Evolutionary conservation across 2,113 vertebrate species (phyloP).

Genomic region (Apus apus): DNA sequence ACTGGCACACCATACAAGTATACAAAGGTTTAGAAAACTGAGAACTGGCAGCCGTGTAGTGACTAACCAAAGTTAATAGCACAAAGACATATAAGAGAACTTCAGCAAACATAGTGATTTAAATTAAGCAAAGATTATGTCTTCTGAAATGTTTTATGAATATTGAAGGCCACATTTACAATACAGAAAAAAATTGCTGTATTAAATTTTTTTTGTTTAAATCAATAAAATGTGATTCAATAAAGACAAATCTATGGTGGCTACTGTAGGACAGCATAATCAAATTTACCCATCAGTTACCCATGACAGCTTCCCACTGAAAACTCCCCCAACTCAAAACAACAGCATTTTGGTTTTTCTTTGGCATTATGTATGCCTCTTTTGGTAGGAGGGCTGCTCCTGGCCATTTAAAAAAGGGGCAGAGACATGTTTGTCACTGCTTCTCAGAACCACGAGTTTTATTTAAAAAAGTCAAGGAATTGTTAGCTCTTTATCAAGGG

Average conservation of each 20-base stretch:
- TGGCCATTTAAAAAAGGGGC: not conserved
- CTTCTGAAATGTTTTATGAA: not conserved
- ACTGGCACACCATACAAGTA: not conserved
- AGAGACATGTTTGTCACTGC: not conserved
- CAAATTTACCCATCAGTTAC: not conserved
- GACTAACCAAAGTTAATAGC: not conserved
- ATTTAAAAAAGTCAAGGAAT: not conserved
- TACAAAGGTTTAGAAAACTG: not conserved
- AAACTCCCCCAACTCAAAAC: not conserved
- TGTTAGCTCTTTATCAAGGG: not conserved
- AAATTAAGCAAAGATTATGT: not conserved
- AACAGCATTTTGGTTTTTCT: not conserved
- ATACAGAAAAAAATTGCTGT: not conserved
- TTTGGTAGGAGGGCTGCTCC: not conserved
- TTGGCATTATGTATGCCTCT: not conserved
- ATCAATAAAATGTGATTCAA: slow-evolving; percentile 26
- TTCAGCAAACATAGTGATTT: not conserved
- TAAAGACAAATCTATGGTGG: slow-evolving; percentile 28
- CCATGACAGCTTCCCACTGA: not conserved
- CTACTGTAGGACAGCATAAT: slow-evolving; percentile 30
- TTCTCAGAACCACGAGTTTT: not conserved
- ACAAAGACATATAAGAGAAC: not conserved
- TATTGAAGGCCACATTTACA: slow-evolving; percentile 26
- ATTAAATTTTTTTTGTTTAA: not conserved
- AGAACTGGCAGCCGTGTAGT: not conserved